Evolutionary conservation across 2,113 vertebrate species (phyloP), one percentile per base, ranked within the genome.

Genomic region (Suricata suricatta): DNA sequence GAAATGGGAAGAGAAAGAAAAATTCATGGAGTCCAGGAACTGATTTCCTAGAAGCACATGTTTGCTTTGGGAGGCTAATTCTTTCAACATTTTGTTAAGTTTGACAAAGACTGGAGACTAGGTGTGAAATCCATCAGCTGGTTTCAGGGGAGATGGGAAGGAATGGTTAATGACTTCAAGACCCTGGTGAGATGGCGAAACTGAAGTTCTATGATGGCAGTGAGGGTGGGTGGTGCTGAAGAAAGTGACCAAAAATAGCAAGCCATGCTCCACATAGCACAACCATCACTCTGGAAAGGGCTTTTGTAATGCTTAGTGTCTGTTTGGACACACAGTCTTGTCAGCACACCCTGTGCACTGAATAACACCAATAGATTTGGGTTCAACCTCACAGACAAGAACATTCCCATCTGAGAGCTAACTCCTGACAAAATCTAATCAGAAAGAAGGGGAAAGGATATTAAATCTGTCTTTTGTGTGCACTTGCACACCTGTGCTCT

Each of bases 281-380:
- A 74, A 5, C 35, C 17, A 5, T 82, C 31, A 50, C 54, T 3
- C 0, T 90, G 41, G 16, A 47, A 72, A 47, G 71, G 44, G 5
- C 27, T 80, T 64, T 66, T 57, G 35, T 35, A 21, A 16, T 57
- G 29, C 29, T 60, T 1, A 4, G 7, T 33, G 88, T 52, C n/a
- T 68, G 4, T 90, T 60, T 82, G 21, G 54, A 88, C 69, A 84
- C 16, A 38, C 9, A 93, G 27, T 17, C 16, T 64, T 79, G n/a
- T 79, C 71, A 38, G 33, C 41, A 50, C 4, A 25, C 27, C 31
- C 35, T 14, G 33, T 1, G 16, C 2, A 0, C 10, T 3, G 0
- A 68, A 13, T 44, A 68, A 90, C 88, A 79, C 33, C 81, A 54
- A 72, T 57, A 31, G 50, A 94, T 87, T 96, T 47, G 23, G 9